Conservation (phyloP, 2,113 vertebrate genomes). For the Theristicus caerulescens region DNA sequence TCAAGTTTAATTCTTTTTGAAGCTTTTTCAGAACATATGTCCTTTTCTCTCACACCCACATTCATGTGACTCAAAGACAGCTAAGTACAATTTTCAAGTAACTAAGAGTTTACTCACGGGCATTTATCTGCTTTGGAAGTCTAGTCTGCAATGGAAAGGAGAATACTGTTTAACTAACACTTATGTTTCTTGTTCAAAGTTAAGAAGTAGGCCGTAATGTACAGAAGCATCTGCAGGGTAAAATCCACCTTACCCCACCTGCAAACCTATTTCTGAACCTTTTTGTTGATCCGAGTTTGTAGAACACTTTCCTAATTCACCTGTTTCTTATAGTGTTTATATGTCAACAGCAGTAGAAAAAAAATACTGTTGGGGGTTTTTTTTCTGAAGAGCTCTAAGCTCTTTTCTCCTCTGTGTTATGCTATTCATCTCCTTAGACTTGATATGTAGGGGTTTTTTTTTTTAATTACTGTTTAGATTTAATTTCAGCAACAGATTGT, state of each 20-base stretch:
- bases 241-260: background rate
- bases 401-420: background rate
- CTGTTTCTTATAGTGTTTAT: background rate
- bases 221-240: background rate
- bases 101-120: background rate
- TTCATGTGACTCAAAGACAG: constrained; percentile 26
- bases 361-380: background rate
- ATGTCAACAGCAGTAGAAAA: background rate
- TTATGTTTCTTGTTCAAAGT: background rate
- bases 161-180: background rate
- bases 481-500: background rate
- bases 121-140: background rate
- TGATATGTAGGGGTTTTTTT: background rate
- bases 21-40: background rate
- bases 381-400: background rate
- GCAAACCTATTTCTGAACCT: background rate
- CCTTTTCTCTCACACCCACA: background rate
- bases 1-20: background rate
- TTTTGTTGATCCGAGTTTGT: background rate
- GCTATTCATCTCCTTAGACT: background rate
- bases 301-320: background rate
- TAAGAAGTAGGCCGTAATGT: background rate
- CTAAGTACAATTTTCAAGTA: background rate
- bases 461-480: background rate
- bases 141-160: background rate